Percentiles rank a stretch among this genome's conserved stretches.
Evolutionary conservation across 1,140 invertebrate species (phyloP).

Genomic region (Cydia amplana): DNA sequence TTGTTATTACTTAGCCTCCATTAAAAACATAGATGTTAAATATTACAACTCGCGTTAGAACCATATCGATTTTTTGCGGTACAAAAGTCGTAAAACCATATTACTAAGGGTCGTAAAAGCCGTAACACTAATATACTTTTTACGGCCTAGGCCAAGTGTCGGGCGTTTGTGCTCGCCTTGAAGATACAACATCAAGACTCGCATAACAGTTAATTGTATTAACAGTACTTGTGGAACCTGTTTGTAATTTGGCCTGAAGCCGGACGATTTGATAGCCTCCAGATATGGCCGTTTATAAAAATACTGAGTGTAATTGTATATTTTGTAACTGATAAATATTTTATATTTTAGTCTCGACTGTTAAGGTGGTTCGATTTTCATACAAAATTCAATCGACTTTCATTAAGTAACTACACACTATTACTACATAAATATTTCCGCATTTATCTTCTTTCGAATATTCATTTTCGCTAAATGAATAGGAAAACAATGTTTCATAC

Average conservation of each 20-base stretch:
- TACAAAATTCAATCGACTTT: no score
- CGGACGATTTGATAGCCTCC: conserved; percentile 1
- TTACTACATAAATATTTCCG: no score
- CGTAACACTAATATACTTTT: conserved; percentile 14
- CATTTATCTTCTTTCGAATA: no score
- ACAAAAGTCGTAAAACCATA: conserved; percentile 14
- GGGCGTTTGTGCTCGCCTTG: background rate
- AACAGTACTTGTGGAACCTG: conserved; percentile 1
- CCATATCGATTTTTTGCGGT: conserved; percentile 6
- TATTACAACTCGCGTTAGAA: background rate
- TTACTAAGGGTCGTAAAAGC: background rate
- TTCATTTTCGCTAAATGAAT: no score
- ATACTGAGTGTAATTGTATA: background rate
- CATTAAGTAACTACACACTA: no score
- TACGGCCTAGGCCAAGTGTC: conserved; percentile 9
- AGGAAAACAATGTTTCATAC: no score
- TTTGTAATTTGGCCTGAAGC: background rate
- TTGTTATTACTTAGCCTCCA: no score
- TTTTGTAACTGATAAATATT: background rate
- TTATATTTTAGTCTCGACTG: background rate
- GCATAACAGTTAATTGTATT: conserved; percentile 17
- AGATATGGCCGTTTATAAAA: conserved; percentile 20
- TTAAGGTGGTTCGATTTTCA: no score
- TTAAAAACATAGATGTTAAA: background rate
- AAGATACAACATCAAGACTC: background rate